phyloP scores from a whole-genome alignment of 2,797 vertebrate genomes.

The Tadarida brasiliensis region DNA sequence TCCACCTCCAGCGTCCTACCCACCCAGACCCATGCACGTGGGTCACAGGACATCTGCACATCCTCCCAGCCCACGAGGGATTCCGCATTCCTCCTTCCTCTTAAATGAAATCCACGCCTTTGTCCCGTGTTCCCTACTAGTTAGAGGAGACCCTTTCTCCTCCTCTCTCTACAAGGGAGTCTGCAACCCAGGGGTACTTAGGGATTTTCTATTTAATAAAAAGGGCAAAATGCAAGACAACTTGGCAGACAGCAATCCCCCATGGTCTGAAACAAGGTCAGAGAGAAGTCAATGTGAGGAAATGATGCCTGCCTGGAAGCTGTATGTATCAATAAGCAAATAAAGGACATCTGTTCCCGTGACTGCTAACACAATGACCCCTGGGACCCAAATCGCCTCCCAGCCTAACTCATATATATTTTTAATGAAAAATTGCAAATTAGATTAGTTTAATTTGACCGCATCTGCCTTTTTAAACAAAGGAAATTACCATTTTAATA shows the following conservation, averaged over 20 bases:
- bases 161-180: constrained; percentile 57
- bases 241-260: constrained; percentile 73
- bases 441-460: constrained; percentile 82
- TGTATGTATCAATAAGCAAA: constrained; percentile 51
- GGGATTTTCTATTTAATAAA: constrained; percentile 74
- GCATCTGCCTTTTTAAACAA: constrained; percentile 84
- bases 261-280: constrained; percentile 70
- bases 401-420: constrained; percentile 67
- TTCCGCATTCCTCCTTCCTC: background rate
- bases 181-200: constrained; percentile 10
- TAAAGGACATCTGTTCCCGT: constrained; percentile 67
- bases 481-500: constrained; percentile 84
- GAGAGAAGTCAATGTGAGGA: constrained; percentile 64
- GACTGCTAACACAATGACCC: constrained; percentile 65
- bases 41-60: accelerated
- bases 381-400: constrained; percentile 64
- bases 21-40: accelerated
- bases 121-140: background rate
- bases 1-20: background rate
- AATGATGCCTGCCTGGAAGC: constrained; percentile 55
- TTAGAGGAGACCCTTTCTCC: constrained; percentile 56
- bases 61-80: too few relatives aligned
- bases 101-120: background rate
- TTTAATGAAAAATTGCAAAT: constrained; percentile 84
- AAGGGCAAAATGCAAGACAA: constrained; percentile 70